These are phyloP conservation scores for Eumeta japonica DNA, from an alignment of 1,140 invertebrate genomes.

Conservation along the genomic window DNA sequence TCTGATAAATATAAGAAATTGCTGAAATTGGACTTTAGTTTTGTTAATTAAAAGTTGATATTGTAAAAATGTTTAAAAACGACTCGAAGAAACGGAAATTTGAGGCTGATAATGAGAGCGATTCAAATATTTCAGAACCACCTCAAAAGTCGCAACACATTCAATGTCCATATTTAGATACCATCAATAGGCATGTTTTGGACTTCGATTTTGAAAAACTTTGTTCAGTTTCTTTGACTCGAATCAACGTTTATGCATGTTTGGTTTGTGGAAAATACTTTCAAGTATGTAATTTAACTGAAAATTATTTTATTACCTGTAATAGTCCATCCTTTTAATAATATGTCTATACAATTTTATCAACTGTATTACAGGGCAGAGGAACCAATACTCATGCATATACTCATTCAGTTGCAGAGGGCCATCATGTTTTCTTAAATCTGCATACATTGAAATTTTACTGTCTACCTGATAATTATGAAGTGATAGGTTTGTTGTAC, in stretches of 20 bases:
- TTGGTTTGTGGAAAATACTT: conserved; percentile 99
- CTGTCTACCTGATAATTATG: conserved; percentile 99
- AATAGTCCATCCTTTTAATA: neutral
- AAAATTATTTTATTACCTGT: neutral
- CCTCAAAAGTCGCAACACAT: conserved; percentile 32
- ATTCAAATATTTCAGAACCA: conserved; percentile 38
- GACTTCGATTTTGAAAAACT: conserved; percentile 99
- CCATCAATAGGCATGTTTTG: conserved; percentile 92
- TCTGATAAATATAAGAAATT: no score
- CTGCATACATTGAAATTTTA: conserved; percentile 97
- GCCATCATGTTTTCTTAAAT: conserved; percentile 98
- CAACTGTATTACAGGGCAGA: no score
- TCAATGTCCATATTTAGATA: conserved; percentile 92
- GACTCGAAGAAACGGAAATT: conserved; percentile 26
- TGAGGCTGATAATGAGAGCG: no score
- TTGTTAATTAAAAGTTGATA: no score
- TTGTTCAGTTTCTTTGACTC: conserved; percentile 95
- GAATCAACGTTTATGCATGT: conserved; percentile 99
- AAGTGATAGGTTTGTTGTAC: conserved; percentile 82
- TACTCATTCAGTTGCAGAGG: conserved; percentile 95
- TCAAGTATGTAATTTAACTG: conserved; percentile 52
- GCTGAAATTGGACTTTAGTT: no score
- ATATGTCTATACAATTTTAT: neutral
- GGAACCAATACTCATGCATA: conserved; percentile 98
- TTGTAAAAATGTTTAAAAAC: conserved; percentile 19